These are phyloP conservation scores for Embidobia sp. DNA, from an alignment of 2,888 invertebrate species.

Conservation along the genomic window DNA sequence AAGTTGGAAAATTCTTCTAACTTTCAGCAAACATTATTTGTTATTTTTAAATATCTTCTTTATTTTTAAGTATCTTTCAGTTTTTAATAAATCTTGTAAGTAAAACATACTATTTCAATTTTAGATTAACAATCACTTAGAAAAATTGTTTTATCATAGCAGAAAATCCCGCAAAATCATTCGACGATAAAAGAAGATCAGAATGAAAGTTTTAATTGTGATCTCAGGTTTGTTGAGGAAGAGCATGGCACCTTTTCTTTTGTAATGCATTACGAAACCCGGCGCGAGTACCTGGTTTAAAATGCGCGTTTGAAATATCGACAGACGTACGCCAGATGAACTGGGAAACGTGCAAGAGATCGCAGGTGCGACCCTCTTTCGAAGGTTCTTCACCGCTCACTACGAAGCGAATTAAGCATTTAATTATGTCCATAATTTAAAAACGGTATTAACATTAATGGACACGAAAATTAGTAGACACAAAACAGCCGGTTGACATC, in stretches of 20 bases:
- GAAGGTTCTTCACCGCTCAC: constrained; percentile 2
- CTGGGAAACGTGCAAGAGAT: constrained; percentile 41
- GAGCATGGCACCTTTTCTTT: constrained; percentile 16
- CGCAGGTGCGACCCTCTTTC: constrained; percentile 51
- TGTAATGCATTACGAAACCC: neutral
- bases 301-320: constrained; percentile 21
- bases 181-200: too few relatives aligned
- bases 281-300: constrained; percentile 12
- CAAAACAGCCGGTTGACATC: too few relatives aligned
- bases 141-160: too few relatives aligned
- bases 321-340: constrained; percentile 43
- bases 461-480: too few relatives aligned
- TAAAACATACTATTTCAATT: too few relatives aligned
- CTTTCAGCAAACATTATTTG: too few relatives aligned
- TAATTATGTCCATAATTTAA: neutral
- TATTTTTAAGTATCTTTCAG: neutral
- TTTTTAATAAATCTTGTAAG: too few relatives aligned
- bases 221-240: constrained; percentile 4
- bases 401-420: constrained; percentile 4
- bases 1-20: too few relatives aligned
- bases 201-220: neutral
- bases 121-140: neutral
- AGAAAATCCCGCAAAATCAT: too few relatives aligned
- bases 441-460: too few relatives aligned
- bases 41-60: too few relatives aligned